Percentiles rank a stretch among this genome's conserved stretches.
Conservation (phyloP, 2,888 invertebrate genomes). For the Xestia xanthographa region DNA sequence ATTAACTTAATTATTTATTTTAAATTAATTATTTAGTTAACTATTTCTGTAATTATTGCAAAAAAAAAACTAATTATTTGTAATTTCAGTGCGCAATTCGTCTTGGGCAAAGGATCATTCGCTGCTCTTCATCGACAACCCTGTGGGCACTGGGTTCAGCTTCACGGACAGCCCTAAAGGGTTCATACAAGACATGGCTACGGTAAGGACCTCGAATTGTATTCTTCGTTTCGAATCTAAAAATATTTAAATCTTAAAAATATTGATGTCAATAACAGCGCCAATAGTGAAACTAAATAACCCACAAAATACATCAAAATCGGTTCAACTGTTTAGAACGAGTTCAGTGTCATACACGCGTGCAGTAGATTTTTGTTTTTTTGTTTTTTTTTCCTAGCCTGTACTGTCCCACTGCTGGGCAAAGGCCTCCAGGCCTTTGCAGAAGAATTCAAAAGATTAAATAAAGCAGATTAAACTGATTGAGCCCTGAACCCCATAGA, state of each 20-base stretch:
- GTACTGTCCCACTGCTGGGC: too few species aligned
- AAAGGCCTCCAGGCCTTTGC: too few species aligned
- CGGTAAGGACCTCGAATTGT: constrained; percentile 79
- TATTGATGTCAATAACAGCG: background rate
- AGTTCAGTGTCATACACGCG: background rate
- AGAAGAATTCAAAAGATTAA: too few species aligned
- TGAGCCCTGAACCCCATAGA: background rate
- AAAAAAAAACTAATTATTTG: constrained; percentile 2
- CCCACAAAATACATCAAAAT: background rate
- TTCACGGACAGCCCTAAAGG: constrained; percentile 90
- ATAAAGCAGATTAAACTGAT: background rate
- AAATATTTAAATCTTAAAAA: too few species aligned
- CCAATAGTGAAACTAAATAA: background rate
- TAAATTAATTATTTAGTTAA: too few species aligned
- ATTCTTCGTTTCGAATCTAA: background rate
- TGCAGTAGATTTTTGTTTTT: background rate
- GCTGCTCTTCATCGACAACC: constrained; percentile 92
- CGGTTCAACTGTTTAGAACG: background rate
- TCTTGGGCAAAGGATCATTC: constrained; percentile 91
- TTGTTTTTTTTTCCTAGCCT: too few species aligned
- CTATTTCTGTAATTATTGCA: background rate
- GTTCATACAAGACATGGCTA: constrained; percentile 89
- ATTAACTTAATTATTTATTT: too few species aligned
- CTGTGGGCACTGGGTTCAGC: constrained; percentile 92
- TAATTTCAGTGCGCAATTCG: constrained; percentile 81